Base-by-base conservation (phyloP, 2,888 invertebrate species). In the Torymus texanus region DNA sequence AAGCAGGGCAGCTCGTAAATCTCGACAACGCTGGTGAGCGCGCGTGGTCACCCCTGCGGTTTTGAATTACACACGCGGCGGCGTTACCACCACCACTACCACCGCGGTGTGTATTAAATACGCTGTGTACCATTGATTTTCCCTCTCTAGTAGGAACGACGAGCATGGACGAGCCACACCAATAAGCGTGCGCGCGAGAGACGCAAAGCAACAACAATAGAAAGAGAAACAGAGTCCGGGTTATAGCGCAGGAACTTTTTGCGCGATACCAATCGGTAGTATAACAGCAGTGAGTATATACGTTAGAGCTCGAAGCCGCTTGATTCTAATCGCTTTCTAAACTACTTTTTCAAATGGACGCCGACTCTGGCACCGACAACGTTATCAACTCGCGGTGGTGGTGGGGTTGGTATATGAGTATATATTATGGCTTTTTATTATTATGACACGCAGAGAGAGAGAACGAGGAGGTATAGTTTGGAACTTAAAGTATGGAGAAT, bases 81-180 rank as follows among this genome's bases (percentile, higher is more conserved):
- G 21, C 18, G 56, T 74, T 21, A 21, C 21, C 21, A 21, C 21
- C 21, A 21, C 21, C 21, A 21, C 21, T 2, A 21, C 2, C 21
- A 21, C 21, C 21, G 56, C 70, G 29, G 29, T 29, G 29, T 59
- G 73, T 41, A 72, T 75, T 79, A 79, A 79, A 75, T 65, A 59
- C 74, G 61, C 56, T 63, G 58, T 14, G 14, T n/a, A n/a, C 14
- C 80, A 80, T 80, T 77, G 80, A 80, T 80, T 80, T 80, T 70
- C 65, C 53, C 71, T 67, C 61, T 21, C 21, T 21, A 21, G 21
- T 2, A 18, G 50, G 8, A 18, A 29, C 21, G 18, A 14, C 41
- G 41, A 63, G 13, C n/a, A 14, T n/a, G 41, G 12, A 10, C 66
- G 21, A 18, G 21, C 2, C 21, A 2, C 21, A 21, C 21, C 21